phyloP scores from a whole-genome alignment of 2,888 invertebrate species.

The Nomada ferruginata region DNA sequence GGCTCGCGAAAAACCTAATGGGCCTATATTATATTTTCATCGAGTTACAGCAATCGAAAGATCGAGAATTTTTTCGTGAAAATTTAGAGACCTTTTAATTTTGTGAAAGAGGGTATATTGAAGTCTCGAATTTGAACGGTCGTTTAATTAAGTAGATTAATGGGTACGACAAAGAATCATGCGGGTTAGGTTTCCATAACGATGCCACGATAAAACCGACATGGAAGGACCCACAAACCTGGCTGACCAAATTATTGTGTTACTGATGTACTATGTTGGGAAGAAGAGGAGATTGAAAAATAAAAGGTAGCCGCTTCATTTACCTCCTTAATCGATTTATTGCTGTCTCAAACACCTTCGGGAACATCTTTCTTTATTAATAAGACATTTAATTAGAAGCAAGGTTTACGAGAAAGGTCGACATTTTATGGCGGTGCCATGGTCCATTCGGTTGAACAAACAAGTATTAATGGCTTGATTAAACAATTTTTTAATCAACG shows the following conservation, averaged over 20 bases:
- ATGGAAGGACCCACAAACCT: constrained; percentile 1
- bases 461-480: not conserved
- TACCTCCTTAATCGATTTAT: constrained; percentile 36
- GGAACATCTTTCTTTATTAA: not conserved
- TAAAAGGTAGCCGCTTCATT: constrained; percentile 2
- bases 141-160: constrained; percentile 43
- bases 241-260: constrained; percentile 8
- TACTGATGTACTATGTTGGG: not conserved
- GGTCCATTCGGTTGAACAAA: not conserved
- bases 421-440: not conserved
- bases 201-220: constrained; percentile 23
- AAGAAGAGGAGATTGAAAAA: not conserved
- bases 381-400: too few relatives aligned
- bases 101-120: not conserved
- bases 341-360: not conserved
- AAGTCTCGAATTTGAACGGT: constrained; percentile 33
- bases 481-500: too few relatives aligned
- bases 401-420: not conserved
- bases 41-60: too few relatives aligned
- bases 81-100: too few relatives aligned
- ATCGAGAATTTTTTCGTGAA: too few relatives aligned
- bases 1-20: too few relatives aligned
- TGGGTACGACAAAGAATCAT: constrained; percentile 32
- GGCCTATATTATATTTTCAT: too few relatives aligned
- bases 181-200: constrained; percentile 40